Evolutionary conservation across 2,888 invertebrate species (phyloP).

Genomic region (Cheilosia urbana): DNA sequence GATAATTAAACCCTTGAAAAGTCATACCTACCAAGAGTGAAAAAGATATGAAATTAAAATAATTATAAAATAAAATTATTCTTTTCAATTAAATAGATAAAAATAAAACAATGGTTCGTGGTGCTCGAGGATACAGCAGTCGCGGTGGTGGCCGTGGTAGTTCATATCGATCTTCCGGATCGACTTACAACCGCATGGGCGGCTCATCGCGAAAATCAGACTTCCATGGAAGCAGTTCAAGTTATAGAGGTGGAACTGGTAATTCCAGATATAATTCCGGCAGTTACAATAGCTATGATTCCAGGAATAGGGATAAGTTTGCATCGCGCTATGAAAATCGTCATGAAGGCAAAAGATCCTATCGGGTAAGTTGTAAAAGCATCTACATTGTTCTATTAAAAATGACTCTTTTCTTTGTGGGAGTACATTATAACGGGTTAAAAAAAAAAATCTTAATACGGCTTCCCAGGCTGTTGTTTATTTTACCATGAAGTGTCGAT

Average conservation of each 20-base stretch:
- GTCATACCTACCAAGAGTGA: background rate
- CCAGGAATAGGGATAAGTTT: slow-evolving; percentile 78
- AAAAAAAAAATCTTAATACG: too few species aligned
- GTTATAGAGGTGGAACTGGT: slow-evolving; percentile 76
- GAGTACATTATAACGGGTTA: background rate
- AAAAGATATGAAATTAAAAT: background rate
- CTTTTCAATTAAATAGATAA: background rate
- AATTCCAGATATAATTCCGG: slow-evolving; percentile 76
- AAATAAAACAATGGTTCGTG: slow-evolving; percentile 78
- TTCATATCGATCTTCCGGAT: slow-evolving; percentile 79
- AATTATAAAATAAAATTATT: background rate
- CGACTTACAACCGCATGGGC: slow-evolving; percentile 79
- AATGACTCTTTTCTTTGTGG: background rate
- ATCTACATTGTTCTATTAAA: background rate
- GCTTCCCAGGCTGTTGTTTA: too few species aligned
- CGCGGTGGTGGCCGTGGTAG: slow-evolving; percentile 78
- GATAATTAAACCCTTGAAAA: background rate
- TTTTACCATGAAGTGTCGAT: too few species aligned
- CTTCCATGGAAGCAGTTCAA: slow-evolving; percentile 79
- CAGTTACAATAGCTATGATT: slow-evolving; percentile 80
- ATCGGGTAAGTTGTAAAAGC: slow-evolving; percentile 79
- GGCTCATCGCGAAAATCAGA: slow-evolving; percentile 80
- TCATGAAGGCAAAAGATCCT: slow-evolving; percentile 80
- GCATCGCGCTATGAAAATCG: slow-evolving; percentile 75
- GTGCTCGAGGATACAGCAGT: slow-evolving; percentile 79